These are phyloP conservation scores for Holcopasites calliopsidis DNA, from an alignment of 1,140 invertebrate genomes.

Conservation along the genomic window DNA sequence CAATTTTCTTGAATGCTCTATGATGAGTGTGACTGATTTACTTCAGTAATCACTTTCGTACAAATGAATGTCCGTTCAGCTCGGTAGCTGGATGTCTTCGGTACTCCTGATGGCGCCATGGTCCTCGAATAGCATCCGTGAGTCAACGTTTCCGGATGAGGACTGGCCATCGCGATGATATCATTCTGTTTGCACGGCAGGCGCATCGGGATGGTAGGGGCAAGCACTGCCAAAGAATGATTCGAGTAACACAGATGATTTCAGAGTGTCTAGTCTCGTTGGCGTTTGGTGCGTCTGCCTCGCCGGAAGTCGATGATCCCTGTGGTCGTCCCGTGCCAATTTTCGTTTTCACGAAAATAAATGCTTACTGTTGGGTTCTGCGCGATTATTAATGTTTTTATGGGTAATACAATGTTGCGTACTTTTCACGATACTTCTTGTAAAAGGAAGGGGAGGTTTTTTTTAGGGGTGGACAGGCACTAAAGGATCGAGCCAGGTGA, in stretches of 20 bases:
- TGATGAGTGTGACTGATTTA: too few species aligned
- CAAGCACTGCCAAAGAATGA: slow-evolving; percentile 4
- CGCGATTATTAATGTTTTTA: not conserved
- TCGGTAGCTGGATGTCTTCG: not conserved
- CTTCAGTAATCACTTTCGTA: too few species aligned
- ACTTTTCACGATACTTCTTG: too few species aligned
- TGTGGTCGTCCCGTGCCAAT: not conserved
- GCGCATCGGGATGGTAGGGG: not conserved
- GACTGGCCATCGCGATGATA: slow-evolving; percentile 31
- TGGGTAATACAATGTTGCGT: too few species aligned
- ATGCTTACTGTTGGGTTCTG: not conserved
- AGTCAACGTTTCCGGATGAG: slow-evolving; percentile 19
- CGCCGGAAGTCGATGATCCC: not conserved
- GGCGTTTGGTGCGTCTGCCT: not conserved
- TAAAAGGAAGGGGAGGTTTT: too few species aligned
- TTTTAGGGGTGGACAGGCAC: too few species aligned
- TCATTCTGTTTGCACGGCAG: slow-evolving; percentile 11
- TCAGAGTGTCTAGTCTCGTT: not conserved
- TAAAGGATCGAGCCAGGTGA: too few species aligned
- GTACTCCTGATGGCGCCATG: not conserved
- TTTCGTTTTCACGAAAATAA: too few species aligned
- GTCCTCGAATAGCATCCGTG: slow-evolving; percentile 23
- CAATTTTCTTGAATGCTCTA: too few species aligned
- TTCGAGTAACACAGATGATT: not conserved
- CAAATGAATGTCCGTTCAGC: too few species aligned